Percentiles rank a stretch among this genome's conserved stretches.
These are phyloP conservation scores for Spisula subtruncata DNA, from an alignment of 2,888 invertebrate species.

Conservation along the genomic window DNA sequence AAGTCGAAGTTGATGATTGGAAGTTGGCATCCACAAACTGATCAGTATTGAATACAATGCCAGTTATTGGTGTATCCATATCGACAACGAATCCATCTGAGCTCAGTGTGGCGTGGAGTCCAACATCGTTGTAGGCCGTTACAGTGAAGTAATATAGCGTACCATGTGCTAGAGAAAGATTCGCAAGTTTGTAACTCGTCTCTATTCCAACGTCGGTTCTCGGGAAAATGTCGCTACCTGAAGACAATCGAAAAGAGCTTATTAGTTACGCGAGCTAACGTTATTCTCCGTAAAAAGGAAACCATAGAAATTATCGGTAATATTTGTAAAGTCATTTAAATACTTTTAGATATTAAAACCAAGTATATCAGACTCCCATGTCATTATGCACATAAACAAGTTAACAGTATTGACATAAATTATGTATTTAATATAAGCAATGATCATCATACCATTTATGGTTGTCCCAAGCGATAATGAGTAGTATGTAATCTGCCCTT, in stretches of 20 bases:
- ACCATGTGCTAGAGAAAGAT: constrained; percentile 52
- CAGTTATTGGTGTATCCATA: constrained; percentile 66
- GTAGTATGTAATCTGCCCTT: constrained; percentile 48
- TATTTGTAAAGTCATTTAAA: too few species aligned
- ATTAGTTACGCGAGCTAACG: neutral
- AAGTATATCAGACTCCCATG: too few species aligned
- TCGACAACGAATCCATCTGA: constrained; percentile 75
- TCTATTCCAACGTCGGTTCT: constrained; percentile 47
- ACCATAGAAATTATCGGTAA: too few species aligned
- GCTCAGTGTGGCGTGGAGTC: constrained; percentile 58
- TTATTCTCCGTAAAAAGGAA: neutral
- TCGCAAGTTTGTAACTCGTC: constrained; percentile 48
- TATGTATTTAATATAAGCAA: neutral
- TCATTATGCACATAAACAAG: too few species aligned
- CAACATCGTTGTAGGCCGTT: constrained; percentile 73
- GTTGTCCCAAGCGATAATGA: constrained; percentile 63
- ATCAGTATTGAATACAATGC: constrained; percentile 70
- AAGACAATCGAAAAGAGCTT: neutral
- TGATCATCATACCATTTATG: constrained; percentile 44
- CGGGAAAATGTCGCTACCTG: constrained; percentile 60
- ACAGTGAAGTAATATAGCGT: constrained; percentile 67
- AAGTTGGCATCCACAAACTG: constrained; percentile 41
- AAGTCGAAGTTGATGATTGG: constrained; percentile 57
- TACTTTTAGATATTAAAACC: neutral
- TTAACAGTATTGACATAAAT: too few species aligned